Evolutionary conservation across 2,888 invertebrate species (phyloP).

Genomic region (Slavum lentiscoides): DNA sequence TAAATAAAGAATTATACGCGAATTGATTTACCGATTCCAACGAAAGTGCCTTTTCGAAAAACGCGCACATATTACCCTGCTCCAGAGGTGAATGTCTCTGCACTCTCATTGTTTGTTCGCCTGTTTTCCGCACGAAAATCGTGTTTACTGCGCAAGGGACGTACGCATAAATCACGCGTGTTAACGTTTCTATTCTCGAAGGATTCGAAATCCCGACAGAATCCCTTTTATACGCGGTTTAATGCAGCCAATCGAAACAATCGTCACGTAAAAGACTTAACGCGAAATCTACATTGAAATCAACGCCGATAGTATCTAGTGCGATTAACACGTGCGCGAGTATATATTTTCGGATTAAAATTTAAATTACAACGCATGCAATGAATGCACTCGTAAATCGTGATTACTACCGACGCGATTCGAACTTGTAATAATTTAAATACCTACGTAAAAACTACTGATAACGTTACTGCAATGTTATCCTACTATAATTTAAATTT

Average conservation of each 20-base stretch:
- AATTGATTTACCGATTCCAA: constrained; percentile 23
- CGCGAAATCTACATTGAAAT: not conserved
- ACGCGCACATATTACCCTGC: too few species aligned
- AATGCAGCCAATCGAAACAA: not conserved
- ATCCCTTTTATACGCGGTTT: not conserved
- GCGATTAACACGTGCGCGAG: not conserved
- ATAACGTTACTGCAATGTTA: too few species aligned
- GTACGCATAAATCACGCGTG: constrained; percentile 19
- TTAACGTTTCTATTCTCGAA: not conserved
- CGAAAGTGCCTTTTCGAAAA: not conserved
- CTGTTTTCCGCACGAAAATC: not conserved
- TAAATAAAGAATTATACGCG: not conserved
- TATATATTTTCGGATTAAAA: too few species aligned
- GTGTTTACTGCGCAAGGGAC: not conserved
- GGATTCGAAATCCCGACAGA: constrained; percentile 7
- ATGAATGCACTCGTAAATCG: too few species aligned
- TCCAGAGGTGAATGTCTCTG: not conserved
- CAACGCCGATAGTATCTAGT: not conserved
- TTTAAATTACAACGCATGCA: too few species aligned
- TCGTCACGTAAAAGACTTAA: not conserved
- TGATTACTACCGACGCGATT: too few species aligned
- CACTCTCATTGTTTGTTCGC: not conserved
- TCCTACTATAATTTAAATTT: too few species aligned
- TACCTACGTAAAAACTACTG: too few species aligned
- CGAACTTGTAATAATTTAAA: too few species aligned